These are phyloP conservation scores for Nesoenas mayeri DNA, from an alignment of 2,113 vertebrate genomes.

Conservation along the genomic window DNA sequence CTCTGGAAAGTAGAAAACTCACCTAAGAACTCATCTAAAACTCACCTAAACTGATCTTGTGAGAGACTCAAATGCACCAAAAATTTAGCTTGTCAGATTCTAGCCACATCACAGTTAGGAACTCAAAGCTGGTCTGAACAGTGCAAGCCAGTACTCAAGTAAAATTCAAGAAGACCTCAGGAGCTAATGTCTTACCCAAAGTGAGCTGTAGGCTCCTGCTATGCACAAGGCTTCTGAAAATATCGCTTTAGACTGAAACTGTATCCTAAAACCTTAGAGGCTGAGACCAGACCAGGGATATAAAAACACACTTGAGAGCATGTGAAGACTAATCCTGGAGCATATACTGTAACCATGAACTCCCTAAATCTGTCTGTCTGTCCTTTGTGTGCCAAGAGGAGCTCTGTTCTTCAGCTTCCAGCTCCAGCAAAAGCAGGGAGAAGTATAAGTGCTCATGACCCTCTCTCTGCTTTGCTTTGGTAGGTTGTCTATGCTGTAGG, in stretches of 20 bases:
- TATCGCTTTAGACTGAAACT: not conserved
- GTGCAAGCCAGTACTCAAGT: not conserved
- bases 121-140: not conserved
- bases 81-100: not conserved
- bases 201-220: not conserved
- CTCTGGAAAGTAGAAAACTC: not conserved
- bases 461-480: not conserved
- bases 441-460: not conserved
- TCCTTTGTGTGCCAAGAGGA: not conserved
- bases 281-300: not conserved
- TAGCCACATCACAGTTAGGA: not conserved
- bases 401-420: not conserved
- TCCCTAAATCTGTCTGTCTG: not conserved
- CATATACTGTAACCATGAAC: not conserved
- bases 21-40: not conserved
- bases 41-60: not conserved
- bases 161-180: not conserved
- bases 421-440: not conserved
- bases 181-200: not conserved
- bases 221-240: not conserved
- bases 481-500: slow-evolving; percentile 92
- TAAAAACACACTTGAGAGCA: not conserved
- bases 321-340: not conserved
- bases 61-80: not conserved
- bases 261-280: not conserved